Base-by-base conservation (phyloP, 2,797 vertebrate genomes). In the Bryconaethiops microstoma region DNA sequence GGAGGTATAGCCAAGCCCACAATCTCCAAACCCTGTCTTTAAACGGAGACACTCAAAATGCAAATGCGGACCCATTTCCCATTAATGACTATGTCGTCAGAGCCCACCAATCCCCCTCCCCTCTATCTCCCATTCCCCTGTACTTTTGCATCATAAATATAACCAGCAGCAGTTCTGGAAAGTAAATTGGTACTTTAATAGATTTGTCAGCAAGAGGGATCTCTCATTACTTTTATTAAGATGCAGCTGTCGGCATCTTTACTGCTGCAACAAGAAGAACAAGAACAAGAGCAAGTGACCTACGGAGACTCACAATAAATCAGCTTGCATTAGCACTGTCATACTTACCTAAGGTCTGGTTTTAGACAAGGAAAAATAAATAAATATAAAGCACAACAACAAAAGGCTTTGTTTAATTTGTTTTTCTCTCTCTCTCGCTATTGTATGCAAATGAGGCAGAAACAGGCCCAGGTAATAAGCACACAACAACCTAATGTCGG, bases 381-480 rank as follows among this genome's bases (percentile, higher is more conserved):
- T 64, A 80, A 79, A 80, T 12, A 74, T 50, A 14, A 65, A 55
- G 25, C 6, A 50, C 54, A 2, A 39, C 50, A 35, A 14, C n/a
- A 9, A 68, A 59, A 74, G 2, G 35, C 48, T 65, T 64, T 10
- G 6, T 82, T 88, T 90, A 82, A 88, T 89, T 88, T 86, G 77
- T 73, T 80, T 65, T 0, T 29, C 82, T 92, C 35, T 85, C 88
- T 92, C n/a, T 86, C 88, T 87, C 87, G 74, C 57, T 91, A 90
- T 85, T 78, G 48, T 19, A 39, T 88, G 86, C 84, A 59, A 59
- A 74, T 74, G 54, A 74, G 70, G 83, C 48, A 78, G 87, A 88
- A 83, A 87, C 79, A 80, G 88, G 80, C 76, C 80, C 88, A 88
- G 83, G 86, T 85, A 87, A 85, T 89, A 86, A 87, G 86, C 89